These are phyloP conservation scores for Lasioglossum vierecki DNA, from an alignment of 2,888 invertebrate genomes.

Conservation along the genomic window DNA sequence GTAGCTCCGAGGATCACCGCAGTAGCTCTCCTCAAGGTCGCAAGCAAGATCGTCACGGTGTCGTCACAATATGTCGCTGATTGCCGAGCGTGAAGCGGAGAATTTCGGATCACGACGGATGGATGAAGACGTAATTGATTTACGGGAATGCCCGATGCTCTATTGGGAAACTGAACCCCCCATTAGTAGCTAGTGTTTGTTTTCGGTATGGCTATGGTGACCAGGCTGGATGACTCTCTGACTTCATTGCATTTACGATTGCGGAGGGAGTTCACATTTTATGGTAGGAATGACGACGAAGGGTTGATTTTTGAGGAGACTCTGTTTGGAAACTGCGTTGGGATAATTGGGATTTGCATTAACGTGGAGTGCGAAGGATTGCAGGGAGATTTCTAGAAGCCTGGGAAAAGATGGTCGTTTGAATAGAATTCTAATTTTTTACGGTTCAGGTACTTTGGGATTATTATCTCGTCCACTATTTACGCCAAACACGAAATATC, in stretches of 20 bases:
- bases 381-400: no score
- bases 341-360: no score
- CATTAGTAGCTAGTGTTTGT: slow-evolving; percentile 38
- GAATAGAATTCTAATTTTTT: no score
- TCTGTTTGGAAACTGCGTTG: neutral
- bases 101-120: slow-evolving; percentile 9
- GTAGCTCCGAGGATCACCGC: slow-evolving; percentile 62
- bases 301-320: neutral
- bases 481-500: no score
- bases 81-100: slow-evolving; percentile 51
- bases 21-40: slow-evolving; percentile 40
- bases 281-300: no score
- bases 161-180: slow-evolving; percentile 8
- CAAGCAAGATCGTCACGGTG: slow-evolving; percentile 51
- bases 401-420: no score
- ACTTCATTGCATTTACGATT: neutral
- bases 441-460: no score
- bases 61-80: slow-evolving; percentile 34
- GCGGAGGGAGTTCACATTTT: no score
- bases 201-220: slow-evolving; percentile 26
- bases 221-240: neutral
- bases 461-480: no score
- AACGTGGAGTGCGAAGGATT: no score
- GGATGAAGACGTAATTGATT: slow-evolving; percentile 57
- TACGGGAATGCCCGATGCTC: slow-evolving; percentile 19